Evolutionary conservation across 2,113 vertebrate species (phyloP).

Genomic region (Pseudorhombus dupliciocellatus): DNA sequence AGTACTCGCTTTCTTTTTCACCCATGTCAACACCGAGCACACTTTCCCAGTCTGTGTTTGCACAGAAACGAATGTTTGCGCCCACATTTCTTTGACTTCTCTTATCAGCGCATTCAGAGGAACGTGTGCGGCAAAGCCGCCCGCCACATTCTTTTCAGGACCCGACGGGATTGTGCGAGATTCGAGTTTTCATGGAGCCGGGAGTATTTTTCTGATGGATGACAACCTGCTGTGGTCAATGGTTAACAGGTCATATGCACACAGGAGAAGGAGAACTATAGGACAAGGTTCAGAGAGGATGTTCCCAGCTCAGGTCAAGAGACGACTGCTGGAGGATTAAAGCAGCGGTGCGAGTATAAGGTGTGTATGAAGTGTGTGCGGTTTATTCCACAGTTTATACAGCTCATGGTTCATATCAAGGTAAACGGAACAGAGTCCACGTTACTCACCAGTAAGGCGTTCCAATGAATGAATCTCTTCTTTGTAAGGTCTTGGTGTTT

Average conservation of each 20-base stretch:
- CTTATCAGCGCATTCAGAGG: not conserved
- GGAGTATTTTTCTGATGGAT: conserved; percentile 5
- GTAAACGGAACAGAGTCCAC: not conserved
- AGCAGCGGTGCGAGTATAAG: not conserved
- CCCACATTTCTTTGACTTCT: not conserved
- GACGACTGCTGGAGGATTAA: not conserved
- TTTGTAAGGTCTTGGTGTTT: conserved; percentile 94
- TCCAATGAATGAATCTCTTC: conserved; percentile 95
- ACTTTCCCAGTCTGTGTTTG: not conserved
- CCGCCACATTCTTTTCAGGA: not conserved
- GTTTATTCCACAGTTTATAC: not conserved
- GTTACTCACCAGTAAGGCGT: conserved; percentile 94
- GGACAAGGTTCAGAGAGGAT: conserved; percentile 37
- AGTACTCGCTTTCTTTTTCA: not conserved
- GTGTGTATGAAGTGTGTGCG: not conserved
- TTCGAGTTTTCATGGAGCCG: conserved; percentile 2
- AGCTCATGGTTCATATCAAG: not conserved
- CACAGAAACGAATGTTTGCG: conserved; percentile 10
- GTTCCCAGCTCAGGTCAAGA: conserved; percentile 8
- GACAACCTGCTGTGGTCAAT: conserved; percentile 35
- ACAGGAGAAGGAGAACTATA: not conserved
- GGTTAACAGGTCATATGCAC: conserved; percentile 31
- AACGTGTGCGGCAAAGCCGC: not conserved
- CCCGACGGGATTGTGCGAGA: not conserved
- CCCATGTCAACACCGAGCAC: conserved; percentile 26